Evolutionary conservation across 2,113 vertebrate genomes (phyloP), one percentile per base, ranked within the genome.

Genomic region (Thryonomys swinderianus): DNA sequence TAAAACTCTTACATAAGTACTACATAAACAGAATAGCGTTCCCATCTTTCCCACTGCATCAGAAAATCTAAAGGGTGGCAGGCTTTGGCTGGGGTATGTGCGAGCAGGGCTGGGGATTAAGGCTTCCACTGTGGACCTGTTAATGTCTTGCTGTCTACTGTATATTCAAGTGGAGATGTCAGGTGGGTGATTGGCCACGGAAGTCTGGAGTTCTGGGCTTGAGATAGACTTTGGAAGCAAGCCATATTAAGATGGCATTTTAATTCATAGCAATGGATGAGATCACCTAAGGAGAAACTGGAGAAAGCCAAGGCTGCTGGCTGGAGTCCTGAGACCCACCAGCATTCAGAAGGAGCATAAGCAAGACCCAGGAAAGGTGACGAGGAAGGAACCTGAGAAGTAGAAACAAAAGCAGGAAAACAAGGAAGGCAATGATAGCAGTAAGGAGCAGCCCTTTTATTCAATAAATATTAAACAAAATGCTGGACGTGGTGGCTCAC

Each of bases 111-210:
- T 21, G 9, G 40, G 17, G 30, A 57, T 66, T 57, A 64, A 81
- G 57, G 67, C 17, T 81, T 90, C 45, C 78, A 34, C 64, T 64
- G 23, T 12, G 55, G 67, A 62, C 76, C 40, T 27, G 23, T 10
- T 93, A 64, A 79, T 86, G 95, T 95, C 90, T 93, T 85, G 94
- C 79, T 85, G 48, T 40, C 81, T 88, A 37, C 62, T 86, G 13
- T 66, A 21, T 51, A 80, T 79, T 79, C 45, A n/a, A 57, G n/a
- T 71, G n/a, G 40, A 48, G 92, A 91, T 61, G 64, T 85, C 83
- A 82, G 25, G 62, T 34, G 45, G 80, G 57, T 62, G 89, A 59
- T 57, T 12, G 40, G 55, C 66, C 32, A 13, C 82, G 18, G 69
- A 67, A 67, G 42, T 53, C 79, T 95, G 88, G 76, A 81, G 51